Conservation (phyloP, 2,113 vertebrate genomes). For the Rousettus leschenaultii region DNA sequence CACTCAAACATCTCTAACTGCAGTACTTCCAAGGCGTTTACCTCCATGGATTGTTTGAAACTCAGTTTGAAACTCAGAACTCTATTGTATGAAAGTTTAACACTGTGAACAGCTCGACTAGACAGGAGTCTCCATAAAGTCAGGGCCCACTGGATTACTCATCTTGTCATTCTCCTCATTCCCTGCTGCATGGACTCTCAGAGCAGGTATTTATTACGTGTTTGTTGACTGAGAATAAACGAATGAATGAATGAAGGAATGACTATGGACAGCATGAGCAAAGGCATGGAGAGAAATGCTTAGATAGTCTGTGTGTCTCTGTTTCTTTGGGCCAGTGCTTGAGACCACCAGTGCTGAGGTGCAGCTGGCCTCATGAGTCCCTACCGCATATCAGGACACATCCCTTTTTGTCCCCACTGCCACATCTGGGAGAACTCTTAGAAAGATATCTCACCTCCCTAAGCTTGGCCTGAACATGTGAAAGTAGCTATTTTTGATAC, state of each 20-base stretch:
- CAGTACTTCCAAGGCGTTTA: not conserved
- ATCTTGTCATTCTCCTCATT: too few species aligned
- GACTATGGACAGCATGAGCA: not conserved
- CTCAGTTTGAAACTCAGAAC: not conserved
- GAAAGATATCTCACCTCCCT: not conserved
- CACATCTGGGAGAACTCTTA: not conserved
- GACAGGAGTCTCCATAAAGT: not conserved
- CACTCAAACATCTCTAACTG: not conserved
- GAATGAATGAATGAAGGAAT: not conserved
- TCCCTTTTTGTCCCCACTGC: not conserved
- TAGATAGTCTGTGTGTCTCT: not conserved
- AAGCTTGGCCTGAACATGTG: not conserved
- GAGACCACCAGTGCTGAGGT: not conserved
- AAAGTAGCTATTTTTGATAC: not conserved
- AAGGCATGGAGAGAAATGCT: not conserved
- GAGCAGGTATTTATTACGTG: not conserved
- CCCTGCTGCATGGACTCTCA: not conserved
- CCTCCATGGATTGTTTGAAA: not conserved
- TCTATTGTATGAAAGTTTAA: not conserved
- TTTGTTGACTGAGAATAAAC: not conserved
- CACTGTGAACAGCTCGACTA: not conserved
- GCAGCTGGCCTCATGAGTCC: not conserved
- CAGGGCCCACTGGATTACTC: not conserved
- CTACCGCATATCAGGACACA: rapidly evolving
- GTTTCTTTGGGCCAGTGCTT: not conserved